Percentiles rank a stretch among this genome's conserved stretches.
phyloP scores from a whole-genome alignment of 2,113 vertebrate species.

The Silurus meridionalis region DNA sequence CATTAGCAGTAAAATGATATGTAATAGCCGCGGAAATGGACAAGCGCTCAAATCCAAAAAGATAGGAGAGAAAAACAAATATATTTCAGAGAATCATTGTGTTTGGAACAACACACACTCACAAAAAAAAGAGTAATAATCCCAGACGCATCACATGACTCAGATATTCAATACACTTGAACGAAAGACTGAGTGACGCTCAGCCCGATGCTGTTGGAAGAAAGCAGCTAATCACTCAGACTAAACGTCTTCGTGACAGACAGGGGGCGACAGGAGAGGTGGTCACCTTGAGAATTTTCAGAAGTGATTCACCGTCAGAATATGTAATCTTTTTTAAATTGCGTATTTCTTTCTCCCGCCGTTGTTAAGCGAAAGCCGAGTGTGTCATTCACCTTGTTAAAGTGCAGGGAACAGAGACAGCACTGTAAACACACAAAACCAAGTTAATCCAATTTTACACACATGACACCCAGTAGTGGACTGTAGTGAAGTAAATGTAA shows the following conservation, averaged over 20 bases:
- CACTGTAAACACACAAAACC: background rate
- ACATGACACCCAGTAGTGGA: too few species aligned
- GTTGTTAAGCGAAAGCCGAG: constrained; percentile 1
- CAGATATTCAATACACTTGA: background rate
- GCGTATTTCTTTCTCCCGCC: constrained; percentile 4
- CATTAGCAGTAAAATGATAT: background rate
- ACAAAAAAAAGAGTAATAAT: too few species aligned
- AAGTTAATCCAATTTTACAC: background rate
- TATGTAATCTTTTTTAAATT: background rate
- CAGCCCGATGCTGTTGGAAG: background rate
- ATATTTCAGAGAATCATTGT: background rate
- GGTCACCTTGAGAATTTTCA: constrained; percentile 9
- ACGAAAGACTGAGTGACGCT: background rate
- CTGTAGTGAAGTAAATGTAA: too few species aligned
- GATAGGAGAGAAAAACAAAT: background rate
- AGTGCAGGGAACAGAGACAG: background rate
- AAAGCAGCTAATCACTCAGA: constrained; percentile 20
- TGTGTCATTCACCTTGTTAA: constrained; percentile 23
- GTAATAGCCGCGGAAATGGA: background rate
- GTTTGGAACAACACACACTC: background rate
- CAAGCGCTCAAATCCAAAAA: background rate
- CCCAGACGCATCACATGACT: background rate
- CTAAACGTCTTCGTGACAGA: background rate
- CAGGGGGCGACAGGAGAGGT: background rate
- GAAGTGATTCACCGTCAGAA: constrained; percentile 1